Evolutionary conservation across 1,140 invertebrate species (phyloP).

Genomic region (Stenopsyche tienmushanensis): DNA sequence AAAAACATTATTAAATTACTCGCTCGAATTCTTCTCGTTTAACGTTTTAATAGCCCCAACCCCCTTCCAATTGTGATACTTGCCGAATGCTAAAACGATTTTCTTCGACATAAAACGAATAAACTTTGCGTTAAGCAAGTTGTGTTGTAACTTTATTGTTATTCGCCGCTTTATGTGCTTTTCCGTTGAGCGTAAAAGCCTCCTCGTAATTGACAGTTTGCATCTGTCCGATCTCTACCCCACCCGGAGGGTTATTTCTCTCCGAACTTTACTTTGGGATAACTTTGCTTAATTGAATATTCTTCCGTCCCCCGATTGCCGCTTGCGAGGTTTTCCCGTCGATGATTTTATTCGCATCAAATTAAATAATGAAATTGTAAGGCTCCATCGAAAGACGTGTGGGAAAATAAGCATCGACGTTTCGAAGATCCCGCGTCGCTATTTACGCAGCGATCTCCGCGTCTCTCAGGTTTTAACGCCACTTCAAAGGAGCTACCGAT

Average conservation of each 20-base stretch:
- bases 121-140: conserved; percentile 34
- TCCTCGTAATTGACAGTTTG: conserved; percentile 25
- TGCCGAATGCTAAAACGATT: conserved; percentile 27
- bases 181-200: conserved; percentile 24
- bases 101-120: conserved; percentile 29
- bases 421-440: too few relatives aligned
- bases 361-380: too few relatives aligned
- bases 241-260: not conserved
- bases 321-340: too few relatives aligned
- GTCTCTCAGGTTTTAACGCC: conserved; percentile 8
- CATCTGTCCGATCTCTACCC: conserved; percentile 20
- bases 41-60: conserved; percentile 25
- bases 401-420: too few relatives aligned
- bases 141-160: conserved; percentile 37
- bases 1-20: conserved; percentile 9
- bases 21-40: conserved; percentile 12
- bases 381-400: too few relatives aligned
- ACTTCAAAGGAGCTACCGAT: conserved; percentile 19
- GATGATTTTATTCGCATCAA: too few relatives aligned
- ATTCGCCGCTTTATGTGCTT: conserved; percentile 32
- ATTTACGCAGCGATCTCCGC: conserved; percentile 11
- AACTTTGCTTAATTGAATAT: conserved; percentile 25
- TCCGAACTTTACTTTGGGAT: conserved; percentile 9
- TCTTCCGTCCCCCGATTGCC: too few relatives aligned
- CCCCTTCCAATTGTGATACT: conserved; percentile 13